These are phyloP conservation scores for Drosophila obscura DNA, from an alignment of 1,140 invertebrate species.

Conservation along the genomic window DNA sequence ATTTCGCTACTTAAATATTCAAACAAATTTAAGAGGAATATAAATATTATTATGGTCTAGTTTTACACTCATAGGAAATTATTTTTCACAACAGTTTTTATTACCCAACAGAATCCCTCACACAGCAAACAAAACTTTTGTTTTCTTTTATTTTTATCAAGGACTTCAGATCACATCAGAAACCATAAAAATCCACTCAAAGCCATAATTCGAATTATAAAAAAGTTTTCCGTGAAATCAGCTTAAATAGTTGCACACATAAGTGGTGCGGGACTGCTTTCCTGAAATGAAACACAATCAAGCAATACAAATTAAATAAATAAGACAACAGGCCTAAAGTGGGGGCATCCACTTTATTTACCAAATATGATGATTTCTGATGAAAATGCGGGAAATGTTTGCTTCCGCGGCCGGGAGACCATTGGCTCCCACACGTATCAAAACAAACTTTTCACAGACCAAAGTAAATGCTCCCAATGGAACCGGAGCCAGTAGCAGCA, in stretches of 20 bases:
- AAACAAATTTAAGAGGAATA: no score
- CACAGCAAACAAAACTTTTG: not conserved
- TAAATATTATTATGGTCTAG: no score
- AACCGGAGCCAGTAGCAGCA: constrained; percentile 25
- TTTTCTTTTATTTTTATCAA: not conserved
- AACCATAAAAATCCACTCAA: constrained; percentile 15
- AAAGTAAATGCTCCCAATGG: constrained; percentile 35
- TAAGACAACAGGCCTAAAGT: not conserved
- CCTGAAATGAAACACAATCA: not conserved
- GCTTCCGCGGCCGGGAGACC: no score
- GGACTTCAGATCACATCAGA: not conserved
- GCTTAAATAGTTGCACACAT: constrained; percentile 24
- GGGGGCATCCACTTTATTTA: constrained; percentile 1
- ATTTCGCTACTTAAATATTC: no score
- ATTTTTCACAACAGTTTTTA: no score
- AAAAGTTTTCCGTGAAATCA: constrained; percentile 32
- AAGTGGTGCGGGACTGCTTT: not conserved
- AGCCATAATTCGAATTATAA: constrained; percentile 20
- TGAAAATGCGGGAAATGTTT: constrained; percentile 54
- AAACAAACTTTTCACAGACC: constrained; percentile 30
- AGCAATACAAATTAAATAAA: constrained; percentile 43
- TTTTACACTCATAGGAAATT: no score
- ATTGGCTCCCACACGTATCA: not conserved
- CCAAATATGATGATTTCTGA: constrained; percentile 33
- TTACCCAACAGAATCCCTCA: no score